Evolutionary conservation across 2,797 vertebrate genomes (phyloP).

Genomic region (Jordanella pulchra): DNA sequence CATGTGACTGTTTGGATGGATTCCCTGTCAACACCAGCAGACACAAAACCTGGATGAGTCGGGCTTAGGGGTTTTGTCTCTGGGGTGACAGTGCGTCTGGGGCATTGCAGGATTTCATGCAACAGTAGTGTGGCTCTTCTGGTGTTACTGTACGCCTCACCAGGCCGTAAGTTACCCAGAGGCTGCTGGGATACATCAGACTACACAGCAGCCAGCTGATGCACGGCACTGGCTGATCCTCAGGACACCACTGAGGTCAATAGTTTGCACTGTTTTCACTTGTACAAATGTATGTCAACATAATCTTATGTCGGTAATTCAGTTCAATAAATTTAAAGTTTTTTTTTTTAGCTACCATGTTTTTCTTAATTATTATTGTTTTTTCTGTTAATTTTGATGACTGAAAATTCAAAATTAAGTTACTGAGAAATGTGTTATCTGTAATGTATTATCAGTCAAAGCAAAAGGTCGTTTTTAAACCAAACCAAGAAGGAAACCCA

Average conservation of each 20-base stretch:
- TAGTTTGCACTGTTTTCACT: slow-evolving; percentile 11
- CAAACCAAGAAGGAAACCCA: background rate
- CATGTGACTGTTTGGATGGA: background rate
- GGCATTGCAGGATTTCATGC: slow-evolving; percentile 28
- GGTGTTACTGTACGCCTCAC: slow-evolving; percentile 19
- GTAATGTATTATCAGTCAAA: too few relatives aligned
- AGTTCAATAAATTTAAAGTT: background rate
- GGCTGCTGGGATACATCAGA: slow-evolving; percentile 39
- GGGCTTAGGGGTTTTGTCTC: slow-evolving; percentile 18
- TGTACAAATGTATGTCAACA: background rate
- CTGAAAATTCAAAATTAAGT: background rate
- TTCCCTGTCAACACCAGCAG: slow-evolving; percentile 10
- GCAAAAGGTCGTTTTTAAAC: background rate
- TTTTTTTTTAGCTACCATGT: too few relatives aligned
- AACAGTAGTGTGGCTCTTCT: slow-evolving; percentile 19
- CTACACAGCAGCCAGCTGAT: slow-evolving; percentile 19
- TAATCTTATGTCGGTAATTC: background rate
- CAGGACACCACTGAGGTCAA: background rate
- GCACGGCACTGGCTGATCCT: background rate
- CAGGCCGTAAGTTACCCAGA: slow-evolving; percentile 16
- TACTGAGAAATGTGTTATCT: background rate
- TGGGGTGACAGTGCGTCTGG: background rate
- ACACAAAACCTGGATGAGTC: slow-evolving; percentile 15
- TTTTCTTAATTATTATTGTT: too few relatives aligned
- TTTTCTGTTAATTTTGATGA: too few relatives aligned